These are phyloP conservation scores for Lethrus apterus DNA, from an alignment of 1,140 invertebrate species.

Conservation along the genomic window DNA sequence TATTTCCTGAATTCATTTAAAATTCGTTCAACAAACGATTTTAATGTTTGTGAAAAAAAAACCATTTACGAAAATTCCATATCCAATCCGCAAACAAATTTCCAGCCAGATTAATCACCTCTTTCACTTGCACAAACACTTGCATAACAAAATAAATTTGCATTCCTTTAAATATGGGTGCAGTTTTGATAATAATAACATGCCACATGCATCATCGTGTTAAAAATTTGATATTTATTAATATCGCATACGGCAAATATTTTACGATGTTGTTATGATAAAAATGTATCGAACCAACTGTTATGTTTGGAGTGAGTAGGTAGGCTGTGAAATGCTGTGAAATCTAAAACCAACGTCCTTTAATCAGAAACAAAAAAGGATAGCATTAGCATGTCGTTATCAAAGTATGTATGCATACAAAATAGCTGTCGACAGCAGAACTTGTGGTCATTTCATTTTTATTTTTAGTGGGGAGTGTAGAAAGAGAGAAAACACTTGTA, in stretches of 20 bases:
- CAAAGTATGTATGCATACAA: neutral
- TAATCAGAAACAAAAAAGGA: conserved; percentile 1
- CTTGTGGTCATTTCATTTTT: conserved; percentile 10
- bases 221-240: conserved; percentile 9
- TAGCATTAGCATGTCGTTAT: conserved; percentile 5
- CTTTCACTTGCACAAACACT: conserved; percentile 6
- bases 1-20: too few relatives aligned
- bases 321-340: conserved; percentile 1
- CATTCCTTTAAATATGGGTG: conserved; percentile 6
- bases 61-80: too few relatives aligned
- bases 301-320: conserved; percentile 1
- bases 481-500: conserved; percentile 10
- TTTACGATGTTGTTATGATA: neutral
- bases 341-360: neutral
- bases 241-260: neutral
- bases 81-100: too few relatives aligned
- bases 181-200: conserved; percentile 11
- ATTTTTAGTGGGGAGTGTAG: conserved; percentile 4
- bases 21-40: too few relatives aligned
- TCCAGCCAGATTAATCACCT: conserved; percentile 6
- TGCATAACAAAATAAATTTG: conserved; percentile 9
- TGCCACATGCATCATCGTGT: conserved; percentile 2
- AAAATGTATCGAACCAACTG: neutral
- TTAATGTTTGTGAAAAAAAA: too few relatives aligned
- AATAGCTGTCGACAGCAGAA: neutral